Conservation (phyloP, 1,140 invertebrate genomes). For the Antheraea pernyi region DNA sequence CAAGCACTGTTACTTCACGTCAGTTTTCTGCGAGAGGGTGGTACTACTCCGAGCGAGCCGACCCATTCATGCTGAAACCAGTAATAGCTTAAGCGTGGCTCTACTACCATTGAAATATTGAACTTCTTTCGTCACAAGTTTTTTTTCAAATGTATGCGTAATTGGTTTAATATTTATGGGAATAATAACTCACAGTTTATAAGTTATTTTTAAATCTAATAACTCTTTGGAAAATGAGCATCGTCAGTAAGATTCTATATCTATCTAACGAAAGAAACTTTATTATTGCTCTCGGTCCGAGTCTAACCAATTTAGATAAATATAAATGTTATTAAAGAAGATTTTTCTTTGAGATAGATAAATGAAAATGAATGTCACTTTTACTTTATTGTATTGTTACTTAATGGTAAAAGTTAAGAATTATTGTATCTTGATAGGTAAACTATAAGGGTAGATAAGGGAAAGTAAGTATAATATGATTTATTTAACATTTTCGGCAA, state of each 20-base stretch:
- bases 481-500: no score
- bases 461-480: background rate
- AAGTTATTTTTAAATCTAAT: no score
- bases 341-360: background rate
- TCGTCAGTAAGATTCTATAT: background rate
- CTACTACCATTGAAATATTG: no score
- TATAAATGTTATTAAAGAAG: background rate
- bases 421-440: background rate
- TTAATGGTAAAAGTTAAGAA: background rate
- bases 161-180: no score
- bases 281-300: background rate
- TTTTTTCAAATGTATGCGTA: no score
- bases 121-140: no score
- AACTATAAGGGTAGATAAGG: background rate
- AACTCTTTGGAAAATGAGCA: background rate
- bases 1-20: no score
- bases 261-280: background rate
- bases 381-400: background rate
- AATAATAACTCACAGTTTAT: no score
- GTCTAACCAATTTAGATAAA: slow-evolving; percentile 1
- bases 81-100: no score
- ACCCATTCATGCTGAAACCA: no score
- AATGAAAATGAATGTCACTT: background rate
- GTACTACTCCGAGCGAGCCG: no score
- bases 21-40: no score